These are phyloP conservation scores for Lasiurus borealis DNA, from an alignment of 2,113 vertebrate genomes.

Conservation along the genomic window DNA sequence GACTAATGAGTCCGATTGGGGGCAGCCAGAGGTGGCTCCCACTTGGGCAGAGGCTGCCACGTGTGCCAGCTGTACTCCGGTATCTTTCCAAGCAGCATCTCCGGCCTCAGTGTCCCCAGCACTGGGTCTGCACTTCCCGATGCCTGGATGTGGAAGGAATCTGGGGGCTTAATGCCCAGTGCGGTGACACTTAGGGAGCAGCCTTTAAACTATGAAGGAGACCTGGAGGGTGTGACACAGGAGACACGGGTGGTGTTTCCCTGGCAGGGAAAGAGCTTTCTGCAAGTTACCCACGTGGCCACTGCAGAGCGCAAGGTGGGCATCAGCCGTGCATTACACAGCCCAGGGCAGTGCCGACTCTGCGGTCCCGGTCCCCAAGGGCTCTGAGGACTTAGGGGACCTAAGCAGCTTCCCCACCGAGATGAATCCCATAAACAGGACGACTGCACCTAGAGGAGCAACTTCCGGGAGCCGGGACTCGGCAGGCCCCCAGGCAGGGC, in stretches of 20 bases:
- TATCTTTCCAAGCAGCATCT: neutral
- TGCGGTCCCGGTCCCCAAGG: neutral
- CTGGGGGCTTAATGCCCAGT: neutral
- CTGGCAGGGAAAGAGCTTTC: neutral
- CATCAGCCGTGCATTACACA: neutral
- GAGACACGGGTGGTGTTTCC: neutral
- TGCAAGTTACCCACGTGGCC: neutral
- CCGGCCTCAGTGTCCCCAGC: rapidly evolving
- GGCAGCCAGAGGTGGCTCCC: slow-evolving; percentile 44
- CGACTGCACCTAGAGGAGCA: neutral
- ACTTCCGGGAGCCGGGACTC: too few relatives aligned
- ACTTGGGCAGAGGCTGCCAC: slow-evolving; percentile 61
- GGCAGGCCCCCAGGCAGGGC: neutral
- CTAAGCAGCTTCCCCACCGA: neutral
- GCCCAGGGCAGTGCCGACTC: neutral
- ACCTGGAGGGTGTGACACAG: neutral
- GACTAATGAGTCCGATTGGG: slow-evolving; percentile 36
- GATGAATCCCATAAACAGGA: neutral
- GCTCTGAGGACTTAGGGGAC: neutral
- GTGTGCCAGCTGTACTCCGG: neutral
- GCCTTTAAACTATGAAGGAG: neutral
- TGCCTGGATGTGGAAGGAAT: neutral
- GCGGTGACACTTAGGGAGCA: neutral
- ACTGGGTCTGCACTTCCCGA: neutral
- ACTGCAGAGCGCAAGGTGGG: neutral